A percentile compares a stretch with the other conserved stretches of the same genome.
These are phyloP conservation scores for Typhlichthys eigenmanni DNA, from an alignment of 2,797 vertebrate genomes.

Conservation along the genomic window DNA sequence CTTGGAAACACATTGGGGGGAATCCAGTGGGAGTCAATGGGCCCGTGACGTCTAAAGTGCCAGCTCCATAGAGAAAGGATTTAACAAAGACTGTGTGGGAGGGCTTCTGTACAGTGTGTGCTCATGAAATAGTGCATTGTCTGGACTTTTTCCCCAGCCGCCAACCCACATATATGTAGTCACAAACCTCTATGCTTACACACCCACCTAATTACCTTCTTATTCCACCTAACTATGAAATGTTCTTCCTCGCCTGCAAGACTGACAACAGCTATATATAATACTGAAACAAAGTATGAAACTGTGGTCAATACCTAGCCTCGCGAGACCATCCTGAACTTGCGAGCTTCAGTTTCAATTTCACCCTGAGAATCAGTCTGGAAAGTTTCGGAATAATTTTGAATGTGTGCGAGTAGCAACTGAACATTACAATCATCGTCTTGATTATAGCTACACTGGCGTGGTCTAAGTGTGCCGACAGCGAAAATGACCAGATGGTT, in stretches of 20 bases:
- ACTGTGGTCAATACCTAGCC: slow-evolving; percentile 36
- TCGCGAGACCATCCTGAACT: too few species aligned
- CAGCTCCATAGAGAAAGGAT: slow-evolving; percentile 60
- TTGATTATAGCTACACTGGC: too few species aligned
- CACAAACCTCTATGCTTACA: background rate
- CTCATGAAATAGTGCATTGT: slow-evolving; percentile 67
- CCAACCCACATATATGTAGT: slow-evolving; percentile 44
- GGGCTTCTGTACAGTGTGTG: slow-evolving; percentile 59
- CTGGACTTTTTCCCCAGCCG: slow-evolving; percentile 52
- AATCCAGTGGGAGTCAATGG: slow-evolving; percentile 69
- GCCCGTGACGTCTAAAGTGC: slow-evolving; percentile 69
- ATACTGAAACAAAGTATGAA: slow-evolving; percentile 37
- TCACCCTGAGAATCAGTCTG: too few species aligned
- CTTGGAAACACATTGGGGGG: slow-evolving; percentile 56
- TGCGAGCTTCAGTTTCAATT: too few species aligned
- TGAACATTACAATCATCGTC: too few species aligned
- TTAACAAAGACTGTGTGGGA: slow-evolving; percentile 73
- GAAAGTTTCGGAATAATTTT: too few species aligned
- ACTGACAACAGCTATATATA: slow-evolving; percentile 20
- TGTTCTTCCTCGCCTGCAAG: slow-evolving; percentile 32
- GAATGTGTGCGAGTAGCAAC: too few species aligned
- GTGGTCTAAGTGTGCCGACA: too few species aligned
- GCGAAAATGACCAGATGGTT: too few species aligned
- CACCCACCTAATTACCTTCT: slow-evolving; percentile 47
- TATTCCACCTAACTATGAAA: slow-evolving; percentile 28